A percentile compares a stretch with the other conserved stretches of the same genome.
phyloP scores from a whole-genome alignment of 2,113 vertebrate genomes.

The Calidris pygmaea region DNA sequence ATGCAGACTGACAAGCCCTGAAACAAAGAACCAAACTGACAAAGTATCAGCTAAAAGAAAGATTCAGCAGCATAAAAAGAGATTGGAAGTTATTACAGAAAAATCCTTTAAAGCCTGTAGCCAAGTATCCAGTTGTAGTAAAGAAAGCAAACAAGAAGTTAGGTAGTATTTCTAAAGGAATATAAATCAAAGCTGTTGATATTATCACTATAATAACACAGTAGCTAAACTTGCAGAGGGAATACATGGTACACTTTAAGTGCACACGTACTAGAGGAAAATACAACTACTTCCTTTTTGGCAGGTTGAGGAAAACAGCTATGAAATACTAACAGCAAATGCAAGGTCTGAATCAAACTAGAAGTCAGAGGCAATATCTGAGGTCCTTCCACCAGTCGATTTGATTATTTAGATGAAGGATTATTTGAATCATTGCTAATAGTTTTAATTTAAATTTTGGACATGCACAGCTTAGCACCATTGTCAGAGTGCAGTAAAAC shows the following conservation, averaged over 20 bases:
- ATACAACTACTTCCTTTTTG: background rate
- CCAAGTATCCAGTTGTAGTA: background rate
- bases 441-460: background rate
- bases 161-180: slow-evolving; percentile 1
- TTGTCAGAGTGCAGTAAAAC: background rate
- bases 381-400: background rate
- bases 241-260: background rate
- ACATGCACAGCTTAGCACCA: background rate
- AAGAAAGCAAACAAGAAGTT: slow-evolving; percentile 30
- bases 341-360: background rate
- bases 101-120: slow-evolving; percentile 42
- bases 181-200: slow-evolving; percentile 37
- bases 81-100: slow-evolving; percentile 24
- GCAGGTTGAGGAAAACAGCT: background rate
- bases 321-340: slow-evolving; percentile 8
- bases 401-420: background rate
- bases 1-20: slow-evolving; percentile 24
- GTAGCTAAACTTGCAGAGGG: background rate
- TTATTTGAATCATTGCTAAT: background rate
- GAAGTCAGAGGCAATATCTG: background rate
- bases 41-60: slow-evolving; percentile 29
- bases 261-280: background rate
- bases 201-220: background rate
- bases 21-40: slow-evolving; percentile 21
- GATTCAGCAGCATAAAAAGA: slow-evolving; percentile 5